Evolutionary conservation across 2,113 vertebrate species (phyloP).

Genomic region (Lophotis ruficrista): DNA sequence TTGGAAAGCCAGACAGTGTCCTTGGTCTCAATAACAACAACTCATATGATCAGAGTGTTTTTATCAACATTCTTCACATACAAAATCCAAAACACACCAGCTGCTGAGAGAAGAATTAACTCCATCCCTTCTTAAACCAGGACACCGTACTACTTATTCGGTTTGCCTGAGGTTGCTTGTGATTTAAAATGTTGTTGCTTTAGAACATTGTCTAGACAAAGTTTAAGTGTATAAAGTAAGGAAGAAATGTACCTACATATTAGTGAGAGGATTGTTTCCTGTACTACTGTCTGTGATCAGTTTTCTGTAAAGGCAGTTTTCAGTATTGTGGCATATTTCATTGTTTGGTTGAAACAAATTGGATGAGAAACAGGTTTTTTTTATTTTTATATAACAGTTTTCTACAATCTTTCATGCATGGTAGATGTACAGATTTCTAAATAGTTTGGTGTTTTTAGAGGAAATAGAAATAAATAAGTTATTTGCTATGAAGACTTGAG

Average conservation of each 20-base stretch:
- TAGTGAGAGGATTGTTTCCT: not conserved
- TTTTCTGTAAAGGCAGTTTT: not conserved
- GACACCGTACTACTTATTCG: not conserved
- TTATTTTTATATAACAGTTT: not conserved
- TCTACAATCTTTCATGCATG: not conserved
- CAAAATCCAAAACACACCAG: too few relatives aligned
- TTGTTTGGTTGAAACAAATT: not conserved
- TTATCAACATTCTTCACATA: too few relatives aligned
- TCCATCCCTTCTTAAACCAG: too few relatives aligned
- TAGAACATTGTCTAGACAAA: not conserved
- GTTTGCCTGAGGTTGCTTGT: not conserved
- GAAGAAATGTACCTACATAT: not conserved
- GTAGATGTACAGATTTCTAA: not conserved
- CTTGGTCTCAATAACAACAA: too few relatives aligned
- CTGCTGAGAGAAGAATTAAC: too few relatives aligned
- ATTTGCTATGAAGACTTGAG: not conserved
- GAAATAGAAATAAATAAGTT: not conserved
- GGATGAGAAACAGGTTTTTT: not conserved
- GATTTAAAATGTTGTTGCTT: not conserved
- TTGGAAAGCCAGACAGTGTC: too few relatives aligned
- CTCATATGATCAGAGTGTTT: too few relatives aligned
- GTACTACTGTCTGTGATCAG: not conserved
- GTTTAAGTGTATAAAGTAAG: not conserved
- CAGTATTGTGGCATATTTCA: not conserved
- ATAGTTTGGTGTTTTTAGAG: not conserved